These are phyloP conservation scores for Amphipoea lucens DNA, from an alignment of 2,888 invertebrate species.

Conservation along the genomic window DNA sequence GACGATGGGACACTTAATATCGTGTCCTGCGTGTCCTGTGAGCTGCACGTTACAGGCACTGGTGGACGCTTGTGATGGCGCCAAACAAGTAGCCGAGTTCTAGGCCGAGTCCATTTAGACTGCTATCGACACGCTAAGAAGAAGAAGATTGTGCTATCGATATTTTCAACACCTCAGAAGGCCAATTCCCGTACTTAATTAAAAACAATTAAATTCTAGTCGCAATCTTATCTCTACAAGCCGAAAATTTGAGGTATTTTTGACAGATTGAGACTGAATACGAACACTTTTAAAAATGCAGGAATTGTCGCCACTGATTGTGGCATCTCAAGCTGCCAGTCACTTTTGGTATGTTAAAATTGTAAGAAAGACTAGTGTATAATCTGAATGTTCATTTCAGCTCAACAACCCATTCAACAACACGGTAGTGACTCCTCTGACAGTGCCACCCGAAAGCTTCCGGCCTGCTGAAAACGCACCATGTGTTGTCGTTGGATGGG, in stretches of 20 bases:
- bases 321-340: neutral
- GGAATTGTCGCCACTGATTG: neutral
- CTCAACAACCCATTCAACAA: conserved; percentile 28
- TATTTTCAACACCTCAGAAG: neutral
- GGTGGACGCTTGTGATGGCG: too few species aligned
- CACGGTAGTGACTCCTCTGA: conserved; percentile 19
- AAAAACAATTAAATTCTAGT: neutral
- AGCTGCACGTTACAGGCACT: too few species aligned
- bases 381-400: conserved; percentile 27
- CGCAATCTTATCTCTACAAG: neutral
- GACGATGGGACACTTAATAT: too few species aligned
- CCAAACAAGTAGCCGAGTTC: too few species aligned
- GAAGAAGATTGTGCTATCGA: neutral
- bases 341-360: neutral
- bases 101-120: too few species aligned
- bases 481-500: conserved; percentile 45
- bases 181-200: too few species aligned
- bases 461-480: conserved; percentile 14
- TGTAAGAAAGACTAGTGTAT: neutral
- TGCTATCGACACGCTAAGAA: too few species aligned
- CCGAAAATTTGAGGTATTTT: neutral
- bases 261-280: neutral
- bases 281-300: neutral
- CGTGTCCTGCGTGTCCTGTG: too few species aligned
- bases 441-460: conserved; percentile 19